Conservation (phyloP, 2,113 vertebrate species). For the Misgurnus anguillicaudatus region DNA sequence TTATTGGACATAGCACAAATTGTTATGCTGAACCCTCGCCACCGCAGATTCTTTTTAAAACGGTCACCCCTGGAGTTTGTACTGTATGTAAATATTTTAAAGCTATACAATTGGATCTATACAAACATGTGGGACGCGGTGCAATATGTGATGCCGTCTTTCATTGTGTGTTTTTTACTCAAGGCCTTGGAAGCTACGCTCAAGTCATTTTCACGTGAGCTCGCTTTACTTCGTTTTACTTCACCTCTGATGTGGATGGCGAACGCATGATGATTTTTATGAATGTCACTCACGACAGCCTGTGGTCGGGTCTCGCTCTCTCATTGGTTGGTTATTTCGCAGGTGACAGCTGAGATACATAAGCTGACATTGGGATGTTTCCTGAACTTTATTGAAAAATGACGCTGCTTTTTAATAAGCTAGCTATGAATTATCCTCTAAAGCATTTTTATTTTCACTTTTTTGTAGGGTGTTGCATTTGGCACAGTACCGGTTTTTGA, state of each 20-base stretch:
- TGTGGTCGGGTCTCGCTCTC: not conserved
- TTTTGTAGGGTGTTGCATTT: not conserved
- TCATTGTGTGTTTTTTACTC: conserved; percentile 33
- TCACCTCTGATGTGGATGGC: conserved; percentile 35
- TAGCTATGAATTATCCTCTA: not conserved
- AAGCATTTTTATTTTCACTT: not conserved
- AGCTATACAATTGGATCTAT: conserved; percentile 30
- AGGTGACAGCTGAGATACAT: not conserved
- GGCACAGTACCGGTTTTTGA: not conserved
- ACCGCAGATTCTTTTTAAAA: no score
- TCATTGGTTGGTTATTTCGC: not conserved
- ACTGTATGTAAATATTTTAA: conserved; percentile 73
- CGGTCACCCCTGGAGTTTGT: conserved; percentile 18
- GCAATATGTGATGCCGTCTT: conserved; percentile 67
- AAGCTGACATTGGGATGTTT: not conserved
- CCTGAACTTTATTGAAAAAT: not conserved
- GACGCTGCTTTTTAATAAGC: conserved; percentile 25
- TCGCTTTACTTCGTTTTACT: conserved; percentile 21
- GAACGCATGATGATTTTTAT: conserved; percentile 39
- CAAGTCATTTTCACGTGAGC: conserved; percentile 17
- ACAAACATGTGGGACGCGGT: conserved; percentile 54
- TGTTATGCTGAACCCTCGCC: no score
- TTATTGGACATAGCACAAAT: conserved; percentile 14
- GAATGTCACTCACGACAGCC: conserved; percentile 58
- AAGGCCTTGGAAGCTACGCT: conserved; percentile 36